Evolutionary conservation across 2,797 vertebrate genomes (phyloP), one percentile per base, ranked within the genome.

Genomic region (Coracias cyanogaster): DNA sequence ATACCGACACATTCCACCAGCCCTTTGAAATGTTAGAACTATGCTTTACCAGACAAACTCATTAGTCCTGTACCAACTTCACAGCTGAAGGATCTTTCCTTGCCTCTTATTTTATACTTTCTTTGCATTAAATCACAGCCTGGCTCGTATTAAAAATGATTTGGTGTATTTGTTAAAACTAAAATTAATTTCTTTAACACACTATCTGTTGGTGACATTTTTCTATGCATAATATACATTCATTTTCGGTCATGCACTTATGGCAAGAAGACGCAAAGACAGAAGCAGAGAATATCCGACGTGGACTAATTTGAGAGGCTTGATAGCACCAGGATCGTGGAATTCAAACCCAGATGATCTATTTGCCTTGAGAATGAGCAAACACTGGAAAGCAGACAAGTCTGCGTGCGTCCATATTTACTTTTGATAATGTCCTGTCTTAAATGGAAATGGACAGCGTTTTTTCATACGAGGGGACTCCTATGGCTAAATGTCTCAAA

Each of bases 301-400:
- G 21, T 16, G 24, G 28, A 54, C 37, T 76, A 76, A 77, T 58
- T 49, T 4, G 5, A 84, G 66, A 79, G 57, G 26, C 6, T 73
- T 48, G 70, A 77, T 2, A 84, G 55, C 12, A 54, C 25, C 24
- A 61, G 49, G 41, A 70, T 45, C 15, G 15, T 10, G 19, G 45
- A 92, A 92, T 54, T 85, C 57, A 94, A 91, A 67, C 8, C 8
- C 43, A 33, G 41, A 70, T 37, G 25, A 67, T 16, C 20, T 33
- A 57, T 80, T 85, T 91, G 18, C 41, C 21, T 76, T 45, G 52
- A 89, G 52, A 85, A 64, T 79, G 35, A 73, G 37, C 39, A 90
- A 92, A 77, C n/a, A 74, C 15, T 28, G 48, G 28, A 87, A 91
- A 29, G 72, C 45, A 86, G 70, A 45, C 25, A 80, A 77, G 51